Evolutionary conservation across 2,113 vertebrate genomes (phyloP).

Genomic region (Heterochromis multidens): DNA sequence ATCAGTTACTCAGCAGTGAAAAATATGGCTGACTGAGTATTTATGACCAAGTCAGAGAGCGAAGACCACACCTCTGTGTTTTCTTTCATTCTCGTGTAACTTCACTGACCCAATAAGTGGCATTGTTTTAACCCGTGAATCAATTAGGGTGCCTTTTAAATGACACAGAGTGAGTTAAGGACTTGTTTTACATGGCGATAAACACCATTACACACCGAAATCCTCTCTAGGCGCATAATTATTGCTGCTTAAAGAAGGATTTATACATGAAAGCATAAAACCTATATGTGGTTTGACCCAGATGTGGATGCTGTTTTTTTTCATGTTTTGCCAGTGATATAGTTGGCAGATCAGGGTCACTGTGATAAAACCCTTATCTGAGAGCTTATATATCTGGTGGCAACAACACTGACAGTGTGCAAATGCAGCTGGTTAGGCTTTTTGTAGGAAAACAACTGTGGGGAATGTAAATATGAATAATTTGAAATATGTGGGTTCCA

Average conservation of each 20-base stretch:
- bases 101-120: background rate
- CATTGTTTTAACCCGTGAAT: background rate
- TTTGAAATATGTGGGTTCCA: background rate
- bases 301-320: background rate
- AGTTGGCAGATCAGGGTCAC: constrained; percentile 23
- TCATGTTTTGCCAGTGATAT: background rate
- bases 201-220: background rate
- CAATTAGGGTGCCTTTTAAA: background rate
- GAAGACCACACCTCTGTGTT: background rate
- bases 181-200: background rate
- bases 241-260: background rate
- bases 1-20: background rate
- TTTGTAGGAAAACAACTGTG: constrained; percentile 7
- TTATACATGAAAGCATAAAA: background rate
- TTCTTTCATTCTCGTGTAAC: background rate
- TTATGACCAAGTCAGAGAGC: background rate
- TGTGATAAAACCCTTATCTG: background rate
- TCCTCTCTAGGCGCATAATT: background rate
- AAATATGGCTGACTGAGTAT: background rate
- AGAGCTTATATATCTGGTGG: background rate
- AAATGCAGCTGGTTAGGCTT: background rate
- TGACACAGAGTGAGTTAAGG: background rate
- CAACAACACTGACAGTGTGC: background rate
- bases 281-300: constrained; percentile 10
- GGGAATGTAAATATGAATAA: background rate